These are phyloP conservation scores for Macroramphosus scolopax DNA, from an alignment of 2,797 vertebrate genomes.

Conservation along the genomic window DNA sequence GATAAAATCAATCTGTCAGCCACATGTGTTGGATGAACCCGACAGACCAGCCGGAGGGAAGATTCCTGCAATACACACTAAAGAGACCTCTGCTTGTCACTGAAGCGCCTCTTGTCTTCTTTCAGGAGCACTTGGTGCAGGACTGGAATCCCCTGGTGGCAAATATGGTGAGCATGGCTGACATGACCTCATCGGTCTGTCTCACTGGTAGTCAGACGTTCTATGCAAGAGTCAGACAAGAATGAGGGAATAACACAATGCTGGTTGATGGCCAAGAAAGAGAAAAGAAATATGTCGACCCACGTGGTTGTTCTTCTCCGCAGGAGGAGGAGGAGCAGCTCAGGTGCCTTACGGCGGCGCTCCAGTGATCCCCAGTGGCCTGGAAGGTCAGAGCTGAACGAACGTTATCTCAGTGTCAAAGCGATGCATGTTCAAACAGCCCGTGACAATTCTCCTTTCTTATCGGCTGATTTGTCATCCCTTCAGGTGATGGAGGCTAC, in stretches of 20 bases:
- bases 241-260: neutral
- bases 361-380: constrained; percentile 67
- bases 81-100: neutral
- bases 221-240: constrained; percentile 22
- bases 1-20: too few relatives aligned
- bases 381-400: constrained; percentile 66
- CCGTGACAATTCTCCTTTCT: neutral
- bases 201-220: constrained; percentile 27
- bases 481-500: constrained; percentile 67
- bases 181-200: constrained; percentile 17
- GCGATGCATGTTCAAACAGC: too few relatives aligned
- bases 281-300: constrained; percentile 8
- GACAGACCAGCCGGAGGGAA: neutral
- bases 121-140: constrained; percentile 62
- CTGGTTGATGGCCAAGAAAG: too few relatives aligned
- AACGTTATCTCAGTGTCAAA: neutral
- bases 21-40: too few relatives aligned
- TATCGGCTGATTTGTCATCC: neutral
- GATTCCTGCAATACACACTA: neutral
- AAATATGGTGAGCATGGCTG: constrained; percentile 63
- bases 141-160: constrained; percentile 64
- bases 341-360: constrained; percentile 68
- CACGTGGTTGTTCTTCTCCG: neutral
- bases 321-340: constrained; percentile 55
- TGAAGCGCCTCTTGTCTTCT: constrained; percentile 12